Evolutionary conservation across 2,888 invertebrate genomes (phyloP), one percentile per base, ranked within the genome.

Genomic region (Drosophila ustulata): DNA sequence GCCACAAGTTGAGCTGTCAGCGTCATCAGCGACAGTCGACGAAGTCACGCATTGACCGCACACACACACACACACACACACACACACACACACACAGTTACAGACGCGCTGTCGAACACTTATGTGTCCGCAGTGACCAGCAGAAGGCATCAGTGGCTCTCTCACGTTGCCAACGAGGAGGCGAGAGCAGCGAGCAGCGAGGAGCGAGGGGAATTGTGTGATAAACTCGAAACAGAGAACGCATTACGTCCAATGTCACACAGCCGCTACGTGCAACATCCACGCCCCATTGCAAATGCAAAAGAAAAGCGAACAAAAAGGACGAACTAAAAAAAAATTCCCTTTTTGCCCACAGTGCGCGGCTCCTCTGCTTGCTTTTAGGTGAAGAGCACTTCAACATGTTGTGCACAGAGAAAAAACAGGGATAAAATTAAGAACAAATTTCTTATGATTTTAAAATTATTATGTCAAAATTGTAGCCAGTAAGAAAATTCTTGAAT

Each of bases 221-320:
- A 74, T 82, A 75, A 82, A 72, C 71, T 80, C 67, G 75, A 70
- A 56, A 72, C 80, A 46, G 46, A 71, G 79, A 68, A 71, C 75
- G 78, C 76, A 84, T 82, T 87, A 84, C 71, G 47, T 57, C 45
- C 66, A 53, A 52, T 64, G 71, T 62, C 61, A 63, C 66, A 71
- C 56, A 59, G 25, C 9, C 11, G 67, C 47, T 80, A 83, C 88
- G 88, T 88, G 88, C 78, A 13, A 58, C 57, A 53, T 51, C 37
- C 51, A 70, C 65, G 57, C 59, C 68, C 69, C 49, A 49, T 34
- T 30, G 34, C 50, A 66, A 77, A 68, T 71, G 75, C 73, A 62
- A 47, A 67, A 69, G 69, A 77, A 69, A 75, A 39, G 11, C 11
- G 8, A 39, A 49, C 25, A 13, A 11, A 53, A 47, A 30, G 25